These are phyloP conservation scores for Drosophila paulistorum DNA, from an alignment of 1,140 invertebrate species.

Conservation along the genomic window DNA sequence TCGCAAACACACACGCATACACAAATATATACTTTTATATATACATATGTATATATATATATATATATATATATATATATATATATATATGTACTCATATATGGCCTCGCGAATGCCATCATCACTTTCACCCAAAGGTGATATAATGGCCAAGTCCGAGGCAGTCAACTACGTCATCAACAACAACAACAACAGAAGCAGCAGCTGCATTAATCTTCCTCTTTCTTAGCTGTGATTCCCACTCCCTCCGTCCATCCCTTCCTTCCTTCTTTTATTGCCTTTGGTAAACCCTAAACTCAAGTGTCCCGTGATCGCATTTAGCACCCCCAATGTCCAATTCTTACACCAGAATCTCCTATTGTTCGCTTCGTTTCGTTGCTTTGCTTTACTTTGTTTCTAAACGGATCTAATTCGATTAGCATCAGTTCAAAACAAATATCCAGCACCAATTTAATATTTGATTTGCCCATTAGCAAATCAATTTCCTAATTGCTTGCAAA, in stretches of 20 bases:
- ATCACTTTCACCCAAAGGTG: conserved; percentile 79
- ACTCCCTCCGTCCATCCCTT: neutral
- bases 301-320: conserved; percentile 54
- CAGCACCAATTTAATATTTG: conserved; percentile 55
- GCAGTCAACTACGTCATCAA: conserved; percentile 31
- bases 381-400: conserved; percentile 31
- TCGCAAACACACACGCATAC: conserved; percentile 58
- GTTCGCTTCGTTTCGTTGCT: conserved; percentile 68
- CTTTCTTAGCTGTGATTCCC: neutral
- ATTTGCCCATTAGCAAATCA: conserved; percentile 48
- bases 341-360: conserved; percentile 39
- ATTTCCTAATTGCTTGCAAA: conserved; percentile 34
- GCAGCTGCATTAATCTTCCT: conserved; percentile 27
- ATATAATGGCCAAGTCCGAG: conserved; percentile 68
- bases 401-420: conserved; percentile 67
- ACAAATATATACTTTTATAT: neutral
- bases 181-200: conserved; percentile 25
- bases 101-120: conserved; percentile 67
- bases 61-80: too few relatives aligned
- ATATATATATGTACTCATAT: neutral
- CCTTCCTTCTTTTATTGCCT: neutral
- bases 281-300: conserved; percentile 24
- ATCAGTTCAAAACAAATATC: conserved; percentile 22
- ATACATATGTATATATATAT: neutral
- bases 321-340: conserved; percentile 32